These are phyloP conservation scores for Leiothrix lutea DNA, from an alignment of 2,113 vertebrate species.

Conservation along the genomic window DNA sequence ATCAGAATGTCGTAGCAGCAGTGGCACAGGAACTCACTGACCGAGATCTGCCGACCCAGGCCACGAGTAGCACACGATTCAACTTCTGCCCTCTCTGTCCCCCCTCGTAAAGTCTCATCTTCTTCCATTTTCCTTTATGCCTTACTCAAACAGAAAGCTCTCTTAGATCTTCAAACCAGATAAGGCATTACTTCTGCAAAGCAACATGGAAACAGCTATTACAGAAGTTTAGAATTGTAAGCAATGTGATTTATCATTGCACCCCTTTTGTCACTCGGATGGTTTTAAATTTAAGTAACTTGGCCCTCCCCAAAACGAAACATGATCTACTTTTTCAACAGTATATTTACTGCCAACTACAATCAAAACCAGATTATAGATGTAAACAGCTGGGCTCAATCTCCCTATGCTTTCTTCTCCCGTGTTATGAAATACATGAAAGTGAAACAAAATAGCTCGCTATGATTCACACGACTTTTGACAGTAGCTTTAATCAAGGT, in stretches of 20 bases:
- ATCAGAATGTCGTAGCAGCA: conserved; percentile 93
- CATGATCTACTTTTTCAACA: neutral
- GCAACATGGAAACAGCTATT: neutral
- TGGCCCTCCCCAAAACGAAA: neutral
- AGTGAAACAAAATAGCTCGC: neutral
- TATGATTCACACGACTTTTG: neutral
- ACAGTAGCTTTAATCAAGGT: neutral
- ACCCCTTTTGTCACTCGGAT: neutral
- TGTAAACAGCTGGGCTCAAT: neutral
- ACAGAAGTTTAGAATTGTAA: neutral
- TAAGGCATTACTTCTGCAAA: conserved; percentile 43
- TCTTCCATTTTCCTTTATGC: conserved; percentile 69
- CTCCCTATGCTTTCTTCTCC: neutral
- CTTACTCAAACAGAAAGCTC: neutral
- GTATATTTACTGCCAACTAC: neutral
- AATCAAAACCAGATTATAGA: neutral
- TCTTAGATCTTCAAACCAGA: neutral
- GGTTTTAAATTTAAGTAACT: neutral
- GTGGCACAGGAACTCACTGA: conserved; percentile 88
- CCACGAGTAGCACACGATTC: neutral
- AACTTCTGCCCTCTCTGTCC: neutral
- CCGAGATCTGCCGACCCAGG: conserved; percentile 66
- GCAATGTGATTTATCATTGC: neutral
- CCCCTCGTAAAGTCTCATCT: neutral
- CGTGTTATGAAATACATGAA: neutral